Conservation (phyloP, 1,140 invertebrate genomes). For the Onthophagus taurus region DNA sequence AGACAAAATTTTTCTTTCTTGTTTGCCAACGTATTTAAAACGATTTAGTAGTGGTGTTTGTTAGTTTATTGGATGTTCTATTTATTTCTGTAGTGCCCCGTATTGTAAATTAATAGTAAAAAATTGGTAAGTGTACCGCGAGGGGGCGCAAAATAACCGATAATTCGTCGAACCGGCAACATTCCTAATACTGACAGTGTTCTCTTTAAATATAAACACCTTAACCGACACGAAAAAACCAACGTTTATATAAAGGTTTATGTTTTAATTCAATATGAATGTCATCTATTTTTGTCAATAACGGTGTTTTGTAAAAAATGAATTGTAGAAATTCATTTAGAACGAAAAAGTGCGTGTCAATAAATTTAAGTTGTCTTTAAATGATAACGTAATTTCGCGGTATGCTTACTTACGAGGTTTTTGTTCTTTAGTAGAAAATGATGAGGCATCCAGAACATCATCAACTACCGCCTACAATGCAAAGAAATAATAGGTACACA, state of each 20-base stretch:
- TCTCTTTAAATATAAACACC: not conserved
- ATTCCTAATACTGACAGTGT: not conserved
- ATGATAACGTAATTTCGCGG: not conserved
- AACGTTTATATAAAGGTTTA: too few relatives aligned
- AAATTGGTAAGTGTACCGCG: too few relatives aligned
- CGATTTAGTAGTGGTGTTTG: conserved; percentile 40
- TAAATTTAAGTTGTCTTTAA: too few relatives aligned
- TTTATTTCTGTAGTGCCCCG: not conserved
- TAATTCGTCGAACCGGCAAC: too few relatives aligned
- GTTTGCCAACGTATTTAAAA: conserved; percentile 39
- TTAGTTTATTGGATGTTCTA: conserved; percentile 9
- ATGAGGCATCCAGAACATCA: conserved; percentile 34
- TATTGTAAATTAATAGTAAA: too few relatives aligned
- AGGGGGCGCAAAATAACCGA: too few relatives aligned
- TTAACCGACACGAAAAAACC: too few relatives aligned
- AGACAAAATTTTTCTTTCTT: conserved; percentile 39
- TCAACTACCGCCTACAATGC: conserved; percentile 33
- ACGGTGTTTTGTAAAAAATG: too few relatives aligned
- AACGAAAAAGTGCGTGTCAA: too few relatives aligned
- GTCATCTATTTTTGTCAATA: not conserved
- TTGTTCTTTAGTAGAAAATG: conserved; percentile 18
- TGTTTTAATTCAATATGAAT: too few relatives aligned
- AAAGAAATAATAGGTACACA: conserved; percentile 33
- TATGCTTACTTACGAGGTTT: too few relatives aligned
- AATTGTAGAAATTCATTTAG: too few relatives aligned